Base-by-base conservation (phyloP, 2,797 vertebrate species). In the Pampus argenteus region DNA sequence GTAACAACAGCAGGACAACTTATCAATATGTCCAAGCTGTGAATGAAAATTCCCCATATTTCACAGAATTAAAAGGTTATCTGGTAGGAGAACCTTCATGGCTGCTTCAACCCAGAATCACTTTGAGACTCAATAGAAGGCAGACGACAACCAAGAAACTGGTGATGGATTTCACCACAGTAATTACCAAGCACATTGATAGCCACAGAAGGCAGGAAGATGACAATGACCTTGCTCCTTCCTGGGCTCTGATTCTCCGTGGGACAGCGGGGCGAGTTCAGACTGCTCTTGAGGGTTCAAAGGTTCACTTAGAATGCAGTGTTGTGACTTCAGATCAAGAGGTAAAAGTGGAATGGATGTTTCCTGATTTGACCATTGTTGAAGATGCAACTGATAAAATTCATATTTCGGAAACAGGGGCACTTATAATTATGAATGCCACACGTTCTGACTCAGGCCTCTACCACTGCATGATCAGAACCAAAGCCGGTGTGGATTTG, bases 51-150 rank as follows among this genome's bases (percentile, higher is more conserved):
- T 94, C 95, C 0, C 93, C 94, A 11, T 95, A 95, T 87, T 95
- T 94, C 63, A 95, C 95, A 22, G 95, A 95, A 34, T 87, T 95
- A 59, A 95, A 95, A 76, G 95, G 94, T 51, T 86, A 95, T 81
- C 85, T 95, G 52, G 88, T 74, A 50, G 95, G 94, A 62, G 90
- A 95, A 65, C 95, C 95, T 0, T 76, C 82, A 0, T 95, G 95
- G 95, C 79, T 95, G 50, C 90, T 95, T 74, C 95, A 95, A 79
- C 92, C 93, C 17, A 92, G 77, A 80, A 87, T 95, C 48, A 94
- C 91, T 29, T 77, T 95, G 60, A 94, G 89, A 81, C 90, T 95
- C 10, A 95, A 95, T 69, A 91, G 95, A 58, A 86, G 87, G 26
- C 94, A 93, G 75, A 95, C 95, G 31, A 94, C 93, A 20, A 94